Evolutionary conservation across 2,797 vertebrate genomes (phyloP).

Genomic region (Enteromius paludinosus): DNA sequence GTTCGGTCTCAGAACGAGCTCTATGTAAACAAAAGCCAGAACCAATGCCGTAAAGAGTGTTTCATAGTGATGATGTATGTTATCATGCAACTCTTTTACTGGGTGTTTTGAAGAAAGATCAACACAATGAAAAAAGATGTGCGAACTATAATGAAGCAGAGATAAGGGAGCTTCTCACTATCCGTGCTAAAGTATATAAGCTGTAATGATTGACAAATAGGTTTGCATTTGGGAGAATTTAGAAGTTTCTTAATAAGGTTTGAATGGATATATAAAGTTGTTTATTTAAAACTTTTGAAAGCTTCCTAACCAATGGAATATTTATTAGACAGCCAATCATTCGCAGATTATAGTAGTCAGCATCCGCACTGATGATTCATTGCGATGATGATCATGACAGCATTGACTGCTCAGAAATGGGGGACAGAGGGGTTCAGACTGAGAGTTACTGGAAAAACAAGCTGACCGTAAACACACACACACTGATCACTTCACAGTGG

Average conservation of each 20-base stretch:
- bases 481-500: slow-evolving; percentile 18
- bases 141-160: no score
- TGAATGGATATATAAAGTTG: slow-evolving; percentile 1
- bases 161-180: no score
- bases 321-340: not conserved
- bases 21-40: no score
- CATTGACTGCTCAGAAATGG: slow-evolving; percentile 50
- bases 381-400: slow-evolving; percentile 38
- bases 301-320: not conserved
- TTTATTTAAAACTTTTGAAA: not conserved
- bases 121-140: no score
- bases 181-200: no score
- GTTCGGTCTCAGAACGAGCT: no score
- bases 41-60: no score
- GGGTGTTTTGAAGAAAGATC: no score
- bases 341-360: not conserved
- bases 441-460: slow-evolving; percentile 56
- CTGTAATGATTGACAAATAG: no score
- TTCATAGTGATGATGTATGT: no score
- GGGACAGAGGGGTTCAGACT: slow-evolving; percentile 29
- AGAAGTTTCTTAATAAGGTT: not conserved
- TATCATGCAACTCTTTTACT: no score
- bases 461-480: slow-evolving; percentile 18
- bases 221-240: not conserved
- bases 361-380: slow-evolving; percentile 51